Percentiles rank a stretch among this genome's conserved stretches.
These are phyloP conservation scores for Clarias pachynema DNA, from an alignment of 2,797 vertebrate species.

Conservation along the genomic window DNA sequence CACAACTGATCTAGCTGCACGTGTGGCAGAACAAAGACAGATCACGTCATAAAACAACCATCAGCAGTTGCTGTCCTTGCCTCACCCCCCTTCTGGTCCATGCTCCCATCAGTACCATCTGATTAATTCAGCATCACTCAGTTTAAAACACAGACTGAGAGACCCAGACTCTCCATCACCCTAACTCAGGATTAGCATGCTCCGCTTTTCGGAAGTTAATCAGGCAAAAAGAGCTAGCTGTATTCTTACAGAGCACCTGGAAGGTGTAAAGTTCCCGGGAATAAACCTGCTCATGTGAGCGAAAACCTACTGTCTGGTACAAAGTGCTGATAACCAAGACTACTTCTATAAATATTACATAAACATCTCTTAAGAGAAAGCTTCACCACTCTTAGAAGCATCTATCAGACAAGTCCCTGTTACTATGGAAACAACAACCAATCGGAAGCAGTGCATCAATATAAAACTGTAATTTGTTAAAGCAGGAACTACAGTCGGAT, in stretches of 20 bases:
- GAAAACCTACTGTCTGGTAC: background rate
- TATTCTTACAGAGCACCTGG: background rate
- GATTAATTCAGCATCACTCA: constrained; percentile 46
- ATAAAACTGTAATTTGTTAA: background rate
- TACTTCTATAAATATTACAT: background rate
- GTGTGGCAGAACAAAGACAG: constrained; percentile 29
- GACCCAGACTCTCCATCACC: background rate
- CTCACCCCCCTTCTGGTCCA: constrained; percentile 19
- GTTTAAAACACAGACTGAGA: constrained; percentile 19
- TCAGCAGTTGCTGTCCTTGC: constrained; percentile 17
- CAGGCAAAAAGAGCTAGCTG: background rate
- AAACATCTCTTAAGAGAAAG: background rate
- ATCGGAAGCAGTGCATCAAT: background rate
- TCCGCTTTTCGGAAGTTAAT: background rate
- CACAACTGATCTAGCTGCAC: constrained; percentile 18
- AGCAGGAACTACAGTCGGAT: background rate
- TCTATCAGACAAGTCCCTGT: background rate
- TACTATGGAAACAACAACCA: background rate
- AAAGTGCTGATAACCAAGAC: background rate
- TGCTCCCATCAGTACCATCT: constrained; percentile 24
- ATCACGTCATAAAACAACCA: constrained; percentile 47
- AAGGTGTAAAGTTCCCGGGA: background rate
- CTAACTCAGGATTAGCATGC: background rate
- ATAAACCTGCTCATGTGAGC: background rate
- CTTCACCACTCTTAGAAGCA: background rate